Base-by-base conservation (phyloP, 2,113 vertebrate species). In the Xyrauchen texanus region DNA sequence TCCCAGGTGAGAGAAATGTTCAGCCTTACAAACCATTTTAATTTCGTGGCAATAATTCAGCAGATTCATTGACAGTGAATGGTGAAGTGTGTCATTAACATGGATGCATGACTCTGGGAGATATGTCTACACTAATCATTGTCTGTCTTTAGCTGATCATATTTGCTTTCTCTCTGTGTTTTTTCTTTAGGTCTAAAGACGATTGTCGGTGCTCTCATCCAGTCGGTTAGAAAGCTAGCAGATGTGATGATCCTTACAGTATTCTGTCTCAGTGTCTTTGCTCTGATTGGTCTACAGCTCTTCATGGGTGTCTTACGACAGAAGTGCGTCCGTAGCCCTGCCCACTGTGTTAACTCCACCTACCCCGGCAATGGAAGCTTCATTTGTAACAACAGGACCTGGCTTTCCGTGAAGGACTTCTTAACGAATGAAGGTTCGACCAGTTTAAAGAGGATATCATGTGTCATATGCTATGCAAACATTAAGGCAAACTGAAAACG, bases 201-300 rank as follows among this genome's bases (percentile, higher is more conserved):
- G 87, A 99, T 99, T 7, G 98, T 99, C 46, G 97, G 97, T 15
- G 98, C 98, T 53, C 93, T 99, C 86, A 99, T 99, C 91, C 98
- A 99, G 91, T 98, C 98, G 0, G 96, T 99, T 91, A 98, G 85
- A 93, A 98, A 99, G 90, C 95, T 99, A 81, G 95, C 96, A 0
- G 96, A 98, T 3, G 98, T 99, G 85, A 99, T 99, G 98, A 96
- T 99, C 91, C 93, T 99, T 85, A 98, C 98, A 0, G 95, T 99
- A 83, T 99, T 99, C 94, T 99, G 98, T 89, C 92, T 99, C 87
- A 99, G 98, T 63, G 97, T 99, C 84, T 99, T 99, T 51, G 97
- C 98, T 81, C 95, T 99, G 86, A 97, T 98, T 51, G 98, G 98
- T 88, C 94, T 99, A 81, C 98, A 99, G 91, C 98, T 99, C 69